phyloP scores from a whole-genome alignment of 1,140 invertebrate species.

The Polyergus mexicanus region DNA sequence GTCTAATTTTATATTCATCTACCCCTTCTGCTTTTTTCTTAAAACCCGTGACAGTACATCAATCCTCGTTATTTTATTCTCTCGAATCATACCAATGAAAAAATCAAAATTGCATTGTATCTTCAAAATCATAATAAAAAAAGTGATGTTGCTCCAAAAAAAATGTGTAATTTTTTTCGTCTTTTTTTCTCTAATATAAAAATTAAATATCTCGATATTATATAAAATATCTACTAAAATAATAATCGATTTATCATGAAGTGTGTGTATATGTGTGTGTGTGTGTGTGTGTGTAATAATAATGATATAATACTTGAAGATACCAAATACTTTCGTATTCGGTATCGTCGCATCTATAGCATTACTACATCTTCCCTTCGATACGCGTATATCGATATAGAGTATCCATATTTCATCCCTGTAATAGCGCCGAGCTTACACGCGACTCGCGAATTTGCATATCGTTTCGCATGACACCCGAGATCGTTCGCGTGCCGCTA shows the following conservation, averaged over 20 bases:
- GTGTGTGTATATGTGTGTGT: too few relatives aligned
- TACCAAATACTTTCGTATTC: background rate
- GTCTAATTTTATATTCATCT: constrained; percentile 39
- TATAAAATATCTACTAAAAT: too few relatives aligned
- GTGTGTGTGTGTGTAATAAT: too few relatives aligned
- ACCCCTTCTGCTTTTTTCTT: background rate
- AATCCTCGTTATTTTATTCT: background rate
- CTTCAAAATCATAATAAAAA: background rate
- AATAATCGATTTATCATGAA: too few relatives aligned
- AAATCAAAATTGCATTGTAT: background rate
- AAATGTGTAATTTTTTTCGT: background rate
- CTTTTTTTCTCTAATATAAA: background rate
- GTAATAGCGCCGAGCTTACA: background rate
- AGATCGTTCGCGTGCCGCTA: constrained; percentile 59
- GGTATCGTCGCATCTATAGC: background rate
- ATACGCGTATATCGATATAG: background rate
- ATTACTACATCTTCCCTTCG: background rate
- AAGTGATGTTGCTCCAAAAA: background rate
- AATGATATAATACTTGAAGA: too few relatives aligned
- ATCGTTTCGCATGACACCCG: constrained; percentile 32
- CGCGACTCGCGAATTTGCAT: constrained; percentile 57
- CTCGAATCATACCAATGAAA: background rate
- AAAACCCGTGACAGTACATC: background rate
- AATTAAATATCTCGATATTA: too few relatives aligned
- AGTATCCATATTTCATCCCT: background rate